Base-by-base conservation (phyloP, 1,140 invertebrate species). In the Galleria mellonella region DNA sequence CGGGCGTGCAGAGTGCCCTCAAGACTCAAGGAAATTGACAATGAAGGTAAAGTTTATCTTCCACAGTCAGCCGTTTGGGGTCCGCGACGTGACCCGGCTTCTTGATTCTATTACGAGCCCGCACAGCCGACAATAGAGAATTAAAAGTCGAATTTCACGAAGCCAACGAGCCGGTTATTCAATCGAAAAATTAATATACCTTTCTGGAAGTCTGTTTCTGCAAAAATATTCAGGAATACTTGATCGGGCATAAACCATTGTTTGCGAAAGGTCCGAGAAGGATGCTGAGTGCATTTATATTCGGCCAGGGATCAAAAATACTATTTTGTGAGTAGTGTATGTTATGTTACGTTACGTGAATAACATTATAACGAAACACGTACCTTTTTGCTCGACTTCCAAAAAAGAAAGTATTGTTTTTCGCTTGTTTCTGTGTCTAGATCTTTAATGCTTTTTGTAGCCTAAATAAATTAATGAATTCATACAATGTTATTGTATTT, bases 21-120 rank as follows among this genome's bases (percentile, higher is more conserved):
- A 56, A 65, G 55, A 62, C 69, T 66, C 48, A 49, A 56, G 65
- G 68, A 78, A 75, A 71, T 71, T 71, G 68, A 70, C 72, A 73
- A 75, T 75, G 73, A 77, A 77, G 66, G 73, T 72, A 71, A 74
- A 74, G 69, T 77, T 68, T 71, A 77, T 70, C 71, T 73, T 71
- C 52, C 52, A 64, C 62, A 51, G 63, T 70, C 69, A 69, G 65
- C 62, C 62, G 55, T 63, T 72, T 69, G 62, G 62, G 60, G 62
- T 61, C 45, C 47, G 32, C 48, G 53, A 69, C 62, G 65, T 67
- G 66, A 72, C 58, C 52, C 56, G 59, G 60, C 60, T 69, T 41
- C 62, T 51, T 76, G 59, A 76, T 73, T 68, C 68, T 50, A 72
- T 76, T 67, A 72, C 52, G 32, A 41, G 23, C 38, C 48, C 41